Evolutionary conservation across 2,797 vertebrate species (phyloP), one percentile per base, ranked within the genome.

Genomic region (Brachymystax lenok): DNA sequence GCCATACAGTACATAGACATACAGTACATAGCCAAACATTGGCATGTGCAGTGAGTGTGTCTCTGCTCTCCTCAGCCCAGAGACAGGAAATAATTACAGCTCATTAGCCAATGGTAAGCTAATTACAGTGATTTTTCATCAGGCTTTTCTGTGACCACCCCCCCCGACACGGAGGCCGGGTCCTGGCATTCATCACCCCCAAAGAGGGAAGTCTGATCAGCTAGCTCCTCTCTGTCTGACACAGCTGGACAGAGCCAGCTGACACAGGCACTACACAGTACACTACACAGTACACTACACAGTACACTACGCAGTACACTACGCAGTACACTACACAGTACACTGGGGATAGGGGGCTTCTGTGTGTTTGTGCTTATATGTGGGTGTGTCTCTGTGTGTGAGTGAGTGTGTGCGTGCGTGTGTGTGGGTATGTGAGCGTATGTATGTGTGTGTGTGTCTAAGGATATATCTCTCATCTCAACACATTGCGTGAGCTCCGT

Each of bases 41-140:
- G 40, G 3, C n/a, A n/a, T 21, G 56, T 54, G 17, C 52, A 54
- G 52, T 54, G 52, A 59, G 56, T 21, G 56, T 8, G 56, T 10
- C 56, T 50, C n/a, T 13, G n/a, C 46, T 13, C 17, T 76, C 78
- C 76, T 82, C 78, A 79, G 85, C 87, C 81, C 72, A 79, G 80
- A 92, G 89, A 63, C 24, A 74, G 82, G 86, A 90, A 87, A 90
- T 94, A 94, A 95, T 94, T 93, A 93, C 86, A 87, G 85, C 90
- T 94, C 90, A 92, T 94, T 94, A 94, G 86, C 80, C 69, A 71
- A 83, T 78, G 84, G 78, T 86, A 76, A 71, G 82, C 88, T 95
- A 94, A 94, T 95, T 87, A 89, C 85, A 80, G 88, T 85, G 84
- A 94, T 94, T 93, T 92, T 92, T 95, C 91, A 93, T 87, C 77